Conservation (phyloP, 1,140 invertebrate genomes). For the Lepidurus packardi region DNA sequence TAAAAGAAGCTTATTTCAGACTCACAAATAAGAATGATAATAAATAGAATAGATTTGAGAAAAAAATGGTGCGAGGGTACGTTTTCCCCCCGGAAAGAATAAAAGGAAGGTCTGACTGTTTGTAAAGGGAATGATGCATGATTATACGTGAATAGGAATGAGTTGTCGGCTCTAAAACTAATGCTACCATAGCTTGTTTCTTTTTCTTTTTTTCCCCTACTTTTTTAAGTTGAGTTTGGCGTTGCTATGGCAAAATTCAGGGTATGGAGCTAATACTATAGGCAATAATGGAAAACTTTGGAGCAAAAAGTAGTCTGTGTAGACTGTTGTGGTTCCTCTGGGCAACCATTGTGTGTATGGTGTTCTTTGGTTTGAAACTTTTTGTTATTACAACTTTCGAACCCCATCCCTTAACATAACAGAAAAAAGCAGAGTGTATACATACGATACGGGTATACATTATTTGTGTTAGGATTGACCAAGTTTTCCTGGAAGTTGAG, state of each 20-base stretch:
- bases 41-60: no score
- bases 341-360: conserved; percentile 7
- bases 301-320: not conserved
- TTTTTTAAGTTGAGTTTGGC: not conserved
- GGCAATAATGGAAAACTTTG: not conserved
- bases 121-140: conserved; percentile 8
- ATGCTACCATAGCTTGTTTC: not conserved
- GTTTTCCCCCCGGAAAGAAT: not conserved
- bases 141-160: not conserved
- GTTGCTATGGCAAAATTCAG: not conserved
- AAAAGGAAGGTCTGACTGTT: not conserved
- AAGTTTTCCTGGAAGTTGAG: not conserved
- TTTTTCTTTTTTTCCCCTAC: not conserved
- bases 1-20: no score
- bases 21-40: no score
- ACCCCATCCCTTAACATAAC: no score
- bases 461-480: not conserved
- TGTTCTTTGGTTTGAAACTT: not conserved
- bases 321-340: not conserved
- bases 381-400: not conserved
- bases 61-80: not conserved
- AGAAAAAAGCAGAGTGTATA: not conserved
- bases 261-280: not conserved
- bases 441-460: not conserved
- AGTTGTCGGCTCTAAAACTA: not conserved